Evolutionary conservation across 2,888 invertebrate species (phyloP), one percentile per base, ranked within the genome.

Genomic region (Drosophila merina): DNA sequence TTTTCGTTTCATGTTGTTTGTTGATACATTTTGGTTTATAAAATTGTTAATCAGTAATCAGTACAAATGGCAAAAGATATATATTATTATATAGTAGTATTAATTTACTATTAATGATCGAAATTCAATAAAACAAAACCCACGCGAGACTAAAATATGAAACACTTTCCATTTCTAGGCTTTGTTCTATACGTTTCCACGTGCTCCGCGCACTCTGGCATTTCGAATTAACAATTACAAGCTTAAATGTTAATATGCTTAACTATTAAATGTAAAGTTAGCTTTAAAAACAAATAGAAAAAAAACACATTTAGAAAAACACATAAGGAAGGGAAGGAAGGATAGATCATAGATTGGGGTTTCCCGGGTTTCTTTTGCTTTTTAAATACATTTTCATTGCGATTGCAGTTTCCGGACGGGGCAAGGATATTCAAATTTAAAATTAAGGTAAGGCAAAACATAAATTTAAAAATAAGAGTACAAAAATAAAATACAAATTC

Each of bases 11-110:
- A 20, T 20, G 20, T 20, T 20, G 36, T 63, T 36, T 70, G 56
- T 54, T 68, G 71, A 40, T 59, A 44, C 33, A 33, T 10, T 33
- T 36, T 33, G 20, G 20, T 36, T 63, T 49, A 25, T 25, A 9
- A 79, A 62, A 64, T 77, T 85, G 85, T 89, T 89, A 86, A 87
- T 88, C 82, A 78, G 79, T 86, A 77, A 86, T 89, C 90, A 89
- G 89, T 89, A 88, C 90, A 86, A 88, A 89, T 86, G 75, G 86
- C 76, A 75, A 75, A 80, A 75, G 72, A 74, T 71, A 72, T 68
- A 51, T 71, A 60, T 58, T 40, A 57, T 47, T 59, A 60, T 60
- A 68, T 55, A 58, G 54, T 75, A 57, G 60, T 62, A 76, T 76
- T 69, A 72, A 64, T 57, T 67, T 57, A 59, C 58, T 70, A 64